These are phyloP conservation scores for Chascanopsetta lugubris DNA, from an alignment of 2,113 vertebrate genomes.

Conservation along the genomic window DNA sequence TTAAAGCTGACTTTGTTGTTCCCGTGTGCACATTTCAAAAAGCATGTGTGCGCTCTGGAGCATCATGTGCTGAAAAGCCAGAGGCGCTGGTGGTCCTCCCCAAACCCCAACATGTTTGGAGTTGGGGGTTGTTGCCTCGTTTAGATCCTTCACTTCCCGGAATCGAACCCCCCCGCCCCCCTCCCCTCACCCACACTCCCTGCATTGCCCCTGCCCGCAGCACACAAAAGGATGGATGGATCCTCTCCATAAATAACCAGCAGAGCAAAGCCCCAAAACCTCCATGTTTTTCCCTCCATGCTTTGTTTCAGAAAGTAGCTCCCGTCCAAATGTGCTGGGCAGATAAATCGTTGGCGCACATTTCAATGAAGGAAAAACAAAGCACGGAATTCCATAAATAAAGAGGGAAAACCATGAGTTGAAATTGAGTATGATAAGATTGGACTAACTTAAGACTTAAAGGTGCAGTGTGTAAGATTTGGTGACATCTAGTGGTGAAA, in stretches of 20 bases:
- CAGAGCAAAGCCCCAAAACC: constrained; percentile 71
- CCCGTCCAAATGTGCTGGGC: constrained; percentile 54
- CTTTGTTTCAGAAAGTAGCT: constrained; percentile 61
- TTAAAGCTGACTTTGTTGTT: constrained; percentile 23
- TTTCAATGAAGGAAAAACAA: constrained; percentile 17
- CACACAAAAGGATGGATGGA: constrained; percentile 75
- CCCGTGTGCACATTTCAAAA: constrained; percentile 29
- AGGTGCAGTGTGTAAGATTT: too few species aligned
- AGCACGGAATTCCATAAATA: constrained; percentile 14
- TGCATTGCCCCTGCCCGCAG: constrained; percentile 58
- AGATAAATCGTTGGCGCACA: constrained; percentile 35
- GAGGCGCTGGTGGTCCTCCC: constrained; percentile 42
- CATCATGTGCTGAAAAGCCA: constrained; percentile 32
- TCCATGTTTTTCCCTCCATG: constrained; percentile 64
- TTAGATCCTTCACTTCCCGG: constrained; percentile 65
- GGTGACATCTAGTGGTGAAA: too few species aligned
- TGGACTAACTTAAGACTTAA: constrained; percentile 23
- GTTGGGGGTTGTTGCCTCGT: constrained; percentile 37
- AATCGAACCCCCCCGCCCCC: constrained; percentile 73
- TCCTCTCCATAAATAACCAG: constrained; percentile 78
- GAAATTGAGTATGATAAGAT: constrained; percentile 17
- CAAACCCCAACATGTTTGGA: constrained; percentile 20
- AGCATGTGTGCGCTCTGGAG: constrained; percentile 17
- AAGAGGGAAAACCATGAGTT: constrained; percentile 3
- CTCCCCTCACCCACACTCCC: constrained; percentile 62